Evolutionary conservation across 2,888 invertebrate species (phyloP).

Genomic region (Pollenia amentaria): DNA sequence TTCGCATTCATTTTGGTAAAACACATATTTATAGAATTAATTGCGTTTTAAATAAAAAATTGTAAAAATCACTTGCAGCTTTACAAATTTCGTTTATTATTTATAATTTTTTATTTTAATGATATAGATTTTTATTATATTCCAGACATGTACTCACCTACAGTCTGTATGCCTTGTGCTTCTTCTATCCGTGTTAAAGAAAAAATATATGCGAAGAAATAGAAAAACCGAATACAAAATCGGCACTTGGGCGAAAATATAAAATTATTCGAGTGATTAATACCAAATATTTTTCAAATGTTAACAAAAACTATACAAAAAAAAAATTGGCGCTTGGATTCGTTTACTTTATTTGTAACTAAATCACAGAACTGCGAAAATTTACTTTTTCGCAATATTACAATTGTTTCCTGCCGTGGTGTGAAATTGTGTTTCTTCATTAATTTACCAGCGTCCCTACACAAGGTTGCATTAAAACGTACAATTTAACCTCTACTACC

Average conservation of each 20-base stretch:
- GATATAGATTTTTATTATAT: constrained; percentile 21
- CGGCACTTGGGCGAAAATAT: constrained; percentile 48
- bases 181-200: constrained; percentile 54
- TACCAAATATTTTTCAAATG: constrained; percentile 5
- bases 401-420: constrained; percentile 54
- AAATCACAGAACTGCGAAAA: constrained; percentile 35
- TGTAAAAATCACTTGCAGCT: not conserved
- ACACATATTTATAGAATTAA: not conserved
- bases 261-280: constrained; percentile 38
- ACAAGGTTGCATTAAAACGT: constrained; percentile 50
- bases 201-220: constrained; percentile 55
- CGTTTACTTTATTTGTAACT: not conserved
- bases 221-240: constrained; percentile 67
- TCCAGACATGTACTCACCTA: constrained; percentile 70
- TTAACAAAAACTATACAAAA: not conserved
- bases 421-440: constrained; percentile 50
- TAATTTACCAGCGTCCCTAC: constrained; percentile 65
- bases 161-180: constrained; percentile 67
- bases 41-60: not conserved
- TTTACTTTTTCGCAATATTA: constrained; percentile 37
- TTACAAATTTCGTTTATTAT: not conserved
- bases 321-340: not conserved
- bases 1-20: not conserved
- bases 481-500: not conserved
- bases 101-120: not conserved